Evolutionary conservation across 2,888 invertebrate genomes (phyloP), one percentile per base, ranked within the genome.

Genomic region (Linnaemya vulpina): DNA sequence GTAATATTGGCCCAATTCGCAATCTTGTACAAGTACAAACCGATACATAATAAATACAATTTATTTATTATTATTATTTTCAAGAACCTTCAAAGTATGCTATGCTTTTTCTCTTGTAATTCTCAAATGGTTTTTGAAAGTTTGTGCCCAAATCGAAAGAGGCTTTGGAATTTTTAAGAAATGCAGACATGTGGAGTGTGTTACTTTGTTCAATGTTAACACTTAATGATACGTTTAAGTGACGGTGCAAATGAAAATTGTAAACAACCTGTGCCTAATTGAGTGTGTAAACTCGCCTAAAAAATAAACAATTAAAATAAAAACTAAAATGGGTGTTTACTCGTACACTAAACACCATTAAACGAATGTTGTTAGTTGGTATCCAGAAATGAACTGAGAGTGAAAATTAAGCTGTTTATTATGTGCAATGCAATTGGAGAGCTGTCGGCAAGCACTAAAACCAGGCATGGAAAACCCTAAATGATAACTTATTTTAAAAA

Each of bases 171-270:
- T n/a, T n/a, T n/a, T n/a, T n/a, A n/a, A n/a, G 30, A 30, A 30
- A 30, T 30, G 5, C 30, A 30, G n/a, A n/a, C n/a, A n/a, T n/a
- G n/a, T n/a, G n/a, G n/a, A n/a, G n/a, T n/a, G n/a, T n/a, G n/a
- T n/a, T n/a, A n/a, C n/a, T 30, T 30, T 30, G 3, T 30, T 30
- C 2, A 30, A 30, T 30, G 30, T 60, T 15, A 40, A 15, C 9
- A 51, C 67, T 58, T n/a, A n/a, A 60, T 40, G 49, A 60, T 58
- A 73, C 22, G 11, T 55, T 53, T 20, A 13, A 68, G 17, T 30
- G 1, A 2, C 43, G 40, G 38, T 80, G 67, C 51, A 62, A 80
- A 80, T 80, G n/a, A 68, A 38, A 67, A 74, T 51, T 74, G 67
- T 74, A 74, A 74, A 80, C 60, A 74, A 20, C 17, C 17, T 8